Evolutionary conservation across 1,140 invertebrate genomes (phyloP).

Genomic region (Panagrolaimus sp.): DNA sequence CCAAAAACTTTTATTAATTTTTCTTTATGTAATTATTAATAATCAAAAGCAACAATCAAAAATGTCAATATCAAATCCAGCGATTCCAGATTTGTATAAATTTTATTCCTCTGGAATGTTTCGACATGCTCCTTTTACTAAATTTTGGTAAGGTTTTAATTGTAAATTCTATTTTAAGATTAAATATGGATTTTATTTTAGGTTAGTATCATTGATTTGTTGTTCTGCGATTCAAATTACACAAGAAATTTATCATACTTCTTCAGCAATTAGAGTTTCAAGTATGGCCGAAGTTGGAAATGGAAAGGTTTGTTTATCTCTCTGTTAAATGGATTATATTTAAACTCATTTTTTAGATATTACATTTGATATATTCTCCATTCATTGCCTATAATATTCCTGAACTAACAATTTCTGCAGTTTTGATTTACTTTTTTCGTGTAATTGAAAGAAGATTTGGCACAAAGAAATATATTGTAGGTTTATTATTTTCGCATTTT

Average conservation of each 20-base stretch:
- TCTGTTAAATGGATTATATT: neutral
- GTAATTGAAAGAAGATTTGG: neutral
- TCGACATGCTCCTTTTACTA: neutral
- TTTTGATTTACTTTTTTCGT: neutral
- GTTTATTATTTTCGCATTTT: neutral
- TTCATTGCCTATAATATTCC: conserved; percentile 1
- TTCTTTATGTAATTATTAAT: no score
- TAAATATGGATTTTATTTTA: neutral
- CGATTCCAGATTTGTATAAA: neutral
- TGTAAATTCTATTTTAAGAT: neutral
- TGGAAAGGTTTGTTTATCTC: neutral
- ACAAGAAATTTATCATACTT: no score
- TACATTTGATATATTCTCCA: neutral
- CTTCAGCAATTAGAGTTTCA: neutral
- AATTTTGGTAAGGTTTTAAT: conserved; percentile 5
- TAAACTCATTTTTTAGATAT: neutral
- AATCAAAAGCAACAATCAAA: neutral
- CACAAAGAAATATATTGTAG: neutral
- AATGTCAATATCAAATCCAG: neutral
- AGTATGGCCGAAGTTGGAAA: neutral
- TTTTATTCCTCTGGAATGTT: conserved; percentile 1
- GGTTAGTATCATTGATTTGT: neutral
- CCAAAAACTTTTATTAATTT: no score
- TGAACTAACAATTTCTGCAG: neutral
- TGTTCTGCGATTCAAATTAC: neutral